Percentiles rank a stretch among this genome's conserved stretches.
phyloP scores from a whole-genome alignment of 1,140 invertebrate species.

The Drosophila pectinifera region DNA sequence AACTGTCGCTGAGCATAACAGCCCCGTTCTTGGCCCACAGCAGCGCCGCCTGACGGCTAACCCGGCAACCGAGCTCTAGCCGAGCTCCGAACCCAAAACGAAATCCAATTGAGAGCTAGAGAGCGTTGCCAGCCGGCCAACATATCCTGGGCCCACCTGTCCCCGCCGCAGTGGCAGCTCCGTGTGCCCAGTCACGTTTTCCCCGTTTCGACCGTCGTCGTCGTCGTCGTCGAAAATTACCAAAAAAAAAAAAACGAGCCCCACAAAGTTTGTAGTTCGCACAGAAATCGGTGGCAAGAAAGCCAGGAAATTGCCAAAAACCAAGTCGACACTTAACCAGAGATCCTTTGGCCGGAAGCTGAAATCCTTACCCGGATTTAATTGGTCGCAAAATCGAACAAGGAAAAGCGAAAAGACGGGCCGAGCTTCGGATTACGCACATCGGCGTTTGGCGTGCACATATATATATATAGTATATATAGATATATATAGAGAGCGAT shows the following conservation, averaged over 20 bases:
- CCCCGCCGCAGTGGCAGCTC: background rate
- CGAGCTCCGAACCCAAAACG: background rate
- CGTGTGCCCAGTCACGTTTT: slow-evolving; percentile 10
- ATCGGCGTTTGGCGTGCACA: slow-evolving; percentile 11
- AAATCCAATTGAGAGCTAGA: background rate
- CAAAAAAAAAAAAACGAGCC: background rate
- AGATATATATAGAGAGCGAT: background rate
- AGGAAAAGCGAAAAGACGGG: slow-evolving; percentile 7
- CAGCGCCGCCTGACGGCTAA: background rate
- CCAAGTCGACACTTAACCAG: background rate
- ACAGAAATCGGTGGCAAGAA: background rate
- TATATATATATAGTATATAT: slow-evolving; percentile 1
- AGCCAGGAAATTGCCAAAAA: background rate
- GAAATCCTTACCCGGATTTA: background rate
- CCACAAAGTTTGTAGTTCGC: background rate
- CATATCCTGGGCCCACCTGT: slow-evolving; percentile 9
- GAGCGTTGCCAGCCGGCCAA: background rate
- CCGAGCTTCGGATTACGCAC: slow-evolving; percentile 13
- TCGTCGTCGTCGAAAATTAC: slow-evolving; percentile 11
- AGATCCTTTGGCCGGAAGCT: too few relatives aligned
- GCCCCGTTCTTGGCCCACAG: background rate
- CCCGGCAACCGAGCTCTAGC: background rate
- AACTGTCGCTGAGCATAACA: background rate
- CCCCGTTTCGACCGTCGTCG: slow-evolving; percentile 16
- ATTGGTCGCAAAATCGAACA: slow-evolving; percentile 15